Conservation (phyloP, 2,113 vertebrate genomes). For the Galeopterus variegatus region DNA sequence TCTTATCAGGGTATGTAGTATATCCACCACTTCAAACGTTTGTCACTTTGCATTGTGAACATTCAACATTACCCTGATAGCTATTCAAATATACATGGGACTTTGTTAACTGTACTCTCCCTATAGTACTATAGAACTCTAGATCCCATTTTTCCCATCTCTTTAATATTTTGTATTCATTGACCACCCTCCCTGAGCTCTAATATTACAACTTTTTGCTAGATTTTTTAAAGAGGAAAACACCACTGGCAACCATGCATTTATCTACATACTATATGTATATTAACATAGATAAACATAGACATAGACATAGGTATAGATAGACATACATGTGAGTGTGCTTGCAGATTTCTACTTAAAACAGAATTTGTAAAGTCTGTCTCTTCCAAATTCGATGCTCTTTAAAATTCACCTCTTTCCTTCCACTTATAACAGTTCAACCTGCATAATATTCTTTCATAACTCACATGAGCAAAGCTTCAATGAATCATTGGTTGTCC, state of each 20-base stretch:
- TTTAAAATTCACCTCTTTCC: not conserved
- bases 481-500: constrained; percentile 43
- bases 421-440: not conserved
- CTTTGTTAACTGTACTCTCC: too few species aligned
- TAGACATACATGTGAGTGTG: not conserved
- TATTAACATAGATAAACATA: not conserved
- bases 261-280: not conserved
- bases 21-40: too few species aligned
- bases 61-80: too few species aligned
- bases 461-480: constrained; percentile 47
- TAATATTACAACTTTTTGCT: not conserved
- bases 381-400: not conserved
- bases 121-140: too few species aligned
- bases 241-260: not conserved
- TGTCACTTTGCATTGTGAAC: too few species aligned
- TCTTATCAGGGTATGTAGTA: too few species aligned
- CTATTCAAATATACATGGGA: too few species aligned
- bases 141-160: too few species aligned
- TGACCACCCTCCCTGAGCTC: not conserved
- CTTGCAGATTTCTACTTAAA: not conserved
- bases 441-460: constrained; percentile 38
- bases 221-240: constrained; percentile 32
- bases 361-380: not conserved
- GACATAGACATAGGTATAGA: not conserved
- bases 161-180: too few species aligned